Base-by-base conservation (phyloP, 2,113 vertebrate species). In the Ariopsis seemanni region DNA sequence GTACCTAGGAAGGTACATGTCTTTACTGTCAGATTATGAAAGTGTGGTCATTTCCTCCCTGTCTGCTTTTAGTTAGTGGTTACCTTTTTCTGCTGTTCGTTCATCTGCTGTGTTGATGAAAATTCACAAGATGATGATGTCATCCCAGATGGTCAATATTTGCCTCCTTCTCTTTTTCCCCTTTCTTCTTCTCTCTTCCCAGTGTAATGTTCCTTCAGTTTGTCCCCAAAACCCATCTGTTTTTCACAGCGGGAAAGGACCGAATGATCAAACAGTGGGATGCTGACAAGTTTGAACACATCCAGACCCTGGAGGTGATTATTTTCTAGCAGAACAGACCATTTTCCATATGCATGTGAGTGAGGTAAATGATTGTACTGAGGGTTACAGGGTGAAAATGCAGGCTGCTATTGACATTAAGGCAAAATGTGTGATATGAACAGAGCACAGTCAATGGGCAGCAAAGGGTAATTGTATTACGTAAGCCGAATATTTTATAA, bases 201-300 rank as follows among this genome's bases (percentile, higher is more conserved):
- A 99, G 98, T 84, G 97, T 99, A 92, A 99, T 99, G 98, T 97
- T 94, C 92, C 96, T 99, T 18, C 97, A 96, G 95, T 99, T 99
- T 89, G 97, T 99, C 58, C 96, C 97, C 2, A 98, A 97, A 93
- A 98, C 98, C 86, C 98, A 99, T 91, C 95, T 99, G 91, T 99
- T 99, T 95, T 99, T 99, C 94, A 99, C 98, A 6, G 96, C 97
- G 7, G 98, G 98, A 58, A 99, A 99, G 90, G 98, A 99, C 90
- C 94, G 79, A 85, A 99, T 97, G 95, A 96, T 99, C 87, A 99
- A 99, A 85, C 98, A 99, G 91, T 99, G 98, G 98, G 98, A 99
- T 84, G 98, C 98, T 0, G 98, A 99, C 95, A 97, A 96, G 90
- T 99, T 99, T 93, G 96, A 97, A 90, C 97, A 96, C 84, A 94